These are phyloP conservation scores for Oxystoma pomonae DNA, from an alignment of 2,888 invertebrate species.

Conservation along the genomic window DNA sequence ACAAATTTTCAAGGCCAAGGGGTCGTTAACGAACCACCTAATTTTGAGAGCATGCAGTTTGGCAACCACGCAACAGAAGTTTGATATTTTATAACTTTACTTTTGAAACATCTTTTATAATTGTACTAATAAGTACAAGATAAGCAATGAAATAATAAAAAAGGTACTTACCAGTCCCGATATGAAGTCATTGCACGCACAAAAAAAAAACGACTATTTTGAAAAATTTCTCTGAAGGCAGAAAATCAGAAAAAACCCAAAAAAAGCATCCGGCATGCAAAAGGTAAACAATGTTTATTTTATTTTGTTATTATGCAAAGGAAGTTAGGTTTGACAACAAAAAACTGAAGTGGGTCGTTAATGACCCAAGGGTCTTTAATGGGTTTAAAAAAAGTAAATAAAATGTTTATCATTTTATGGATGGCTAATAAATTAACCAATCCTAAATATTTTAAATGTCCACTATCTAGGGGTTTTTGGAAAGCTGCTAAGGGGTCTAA, in stretches of 20 bases:
- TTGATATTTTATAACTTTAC: too few species aligned
- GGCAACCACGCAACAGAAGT: not conserved
- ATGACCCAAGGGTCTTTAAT: not conserved
- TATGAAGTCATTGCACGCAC: not conserved
- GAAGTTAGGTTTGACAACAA: not conserved
- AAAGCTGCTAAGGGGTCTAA: too few species aligned
- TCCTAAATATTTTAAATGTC: too few species aligned
- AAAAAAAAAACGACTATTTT: not conserved
- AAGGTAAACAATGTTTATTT: not conserved
- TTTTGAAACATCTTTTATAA: too few species aligned
- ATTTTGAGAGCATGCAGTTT: not conserved
- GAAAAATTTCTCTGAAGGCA: not conserved
- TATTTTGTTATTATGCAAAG: too few species aligned
- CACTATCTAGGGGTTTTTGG: too few species aligned
- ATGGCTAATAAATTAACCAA: too few species aligned
- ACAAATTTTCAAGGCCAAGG: not conserved
- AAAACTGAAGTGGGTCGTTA: not conserved
- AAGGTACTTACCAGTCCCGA: too few species aligned
- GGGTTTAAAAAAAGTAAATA: too few species aligned
- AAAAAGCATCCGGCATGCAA: not conserved
- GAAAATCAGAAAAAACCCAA: not conserved
- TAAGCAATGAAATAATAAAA: not conserved
- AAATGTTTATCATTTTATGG: too few species aligned
- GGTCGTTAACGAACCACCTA: not conserved
- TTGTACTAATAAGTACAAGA: not conserved